Evolutionary conservation across 2,888 invertebrate genomes (phyloP).

Genomic region (Oxystoma pomonae): DNA sequence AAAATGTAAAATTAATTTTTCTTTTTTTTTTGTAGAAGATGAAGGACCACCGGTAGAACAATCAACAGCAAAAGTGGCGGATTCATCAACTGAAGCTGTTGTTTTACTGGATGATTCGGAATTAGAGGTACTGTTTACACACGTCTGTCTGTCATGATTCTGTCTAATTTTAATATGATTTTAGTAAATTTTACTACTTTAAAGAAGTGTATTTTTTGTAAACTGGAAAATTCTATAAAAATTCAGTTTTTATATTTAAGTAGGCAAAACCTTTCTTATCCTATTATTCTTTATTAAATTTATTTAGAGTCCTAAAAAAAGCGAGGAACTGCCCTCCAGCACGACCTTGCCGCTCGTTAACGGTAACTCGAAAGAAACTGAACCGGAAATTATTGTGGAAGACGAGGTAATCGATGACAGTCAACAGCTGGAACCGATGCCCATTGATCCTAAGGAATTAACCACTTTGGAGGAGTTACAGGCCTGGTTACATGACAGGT

Average conservation of each 20-base stretch:
- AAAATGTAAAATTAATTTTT: too few species aligned
- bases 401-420: slow-evolving; percentile 31
- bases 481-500: slow-evolving; percentile 58
- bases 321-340: background rate
- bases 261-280: too few species aligned
- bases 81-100: slow-evolving; percentile 12
- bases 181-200: too few species aligned
- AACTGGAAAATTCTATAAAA: too few species aligned
- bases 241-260: too few species aligned
- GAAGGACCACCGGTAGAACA: background rate
- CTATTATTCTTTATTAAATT: too few species aligned
- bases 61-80: slow-evolving; percentile 15
- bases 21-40: background rate
- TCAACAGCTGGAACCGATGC: slow-evolving; percentile 24
- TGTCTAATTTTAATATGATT: too few species aligned
- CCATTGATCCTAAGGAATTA: slow-evolving; percentile 20
- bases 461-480: slow-evolving; percentile 55
- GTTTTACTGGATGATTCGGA: slow-evolving; percentile 22
- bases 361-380: slow-evolving; percentile 13
- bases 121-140: slow-evolving; percentile 15
- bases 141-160: too few species aligned
- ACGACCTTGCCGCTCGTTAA: background rate
- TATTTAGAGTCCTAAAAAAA: too few species aligned
- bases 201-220: too few species aligned
- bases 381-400: slow-evolving; percentile 33